Evolutionary conservation across 2,797 vertebrate genomes (phyloP).

Genomic region (Epinephelus awoara): DNA sequence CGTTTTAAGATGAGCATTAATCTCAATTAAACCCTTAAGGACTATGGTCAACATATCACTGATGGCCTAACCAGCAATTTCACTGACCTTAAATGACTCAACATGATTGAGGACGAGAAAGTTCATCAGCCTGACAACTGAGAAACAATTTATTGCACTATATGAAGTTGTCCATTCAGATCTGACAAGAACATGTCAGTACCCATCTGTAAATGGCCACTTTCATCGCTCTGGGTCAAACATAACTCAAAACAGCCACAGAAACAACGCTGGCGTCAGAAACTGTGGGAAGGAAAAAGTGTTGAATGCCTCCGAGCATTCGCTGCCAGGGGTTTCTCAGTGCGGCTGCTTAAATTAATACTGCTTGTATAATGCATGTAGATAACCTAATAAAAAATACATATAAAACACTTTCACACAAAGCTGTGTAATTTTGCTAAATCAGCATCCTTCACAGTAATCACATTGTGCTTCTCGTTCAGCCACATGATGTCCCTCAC

Average conservation of each 20-base stretch:
- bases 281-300: background rate
- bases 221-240: conserved; percentile 34
- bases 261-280: conserved; percentile 27
- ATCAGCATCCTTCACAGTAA: conserved; percentile 40
- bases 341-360: conserved; percentile 8
- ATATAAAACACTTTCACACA: conserved; percentile 5
- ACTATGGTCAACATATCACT: conserved; percentile 8
- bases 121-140: conserved; percentile 41
- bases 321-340: conserved; percentile 4
- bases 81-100: conserved; percentile 30
- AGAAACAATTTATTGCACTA: conserved; percentile 27
- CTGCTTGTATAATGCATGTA: background rate
- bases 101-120: conserved; percentile 23
- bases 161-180: conserved; percentile 36
- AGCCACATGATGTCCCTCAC: conserved; percentile 34
- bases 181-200: conserved; percentile 12
- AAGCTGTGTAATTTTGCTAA: conserved; percentile 23
- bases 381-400: conserved; percentile 1
- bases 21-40: background rate
- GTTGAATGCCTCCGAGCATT: conserved; percentile 3
- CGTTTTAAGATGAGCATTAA: background rate
- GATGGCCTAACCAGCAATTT: background rate
- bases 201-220: conserved; percentile 37
- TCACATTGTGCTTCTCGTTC: conserved; percentile 52
- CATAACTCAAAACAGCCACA: conserved; percentile 35